A percentile compares a stretch with the other conserved stretches of the same genome.
These are phyloP conservation scores for Andrena haemorrhoa DNA, from an alignment of 2,888 invertebrate genomes.

Conservation along the genomic window DNA sequence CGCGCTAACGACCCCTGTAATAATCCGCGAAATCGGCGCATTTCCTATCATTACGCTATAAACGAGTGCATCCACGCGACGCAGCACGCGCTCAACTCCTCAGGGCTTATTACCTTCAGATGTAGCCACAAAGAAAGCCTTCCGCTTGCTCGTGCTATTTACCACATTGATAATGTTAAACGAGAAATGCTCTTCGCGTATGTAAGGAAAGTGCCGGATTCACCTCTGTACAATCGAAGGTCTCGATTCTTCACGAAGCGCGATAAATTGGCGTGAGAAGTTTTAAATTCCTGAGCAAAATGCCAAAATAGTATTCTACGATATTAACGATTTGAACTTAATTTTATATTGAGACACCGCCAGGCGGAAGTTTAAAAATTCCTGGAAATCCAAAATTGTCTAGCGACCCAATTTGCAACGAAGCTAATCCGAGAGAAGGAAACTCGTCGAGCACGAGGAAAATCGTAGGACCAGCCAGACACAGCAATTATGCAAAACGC, in stretches of 20 bases:
- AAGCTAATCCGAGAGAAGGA: too few relatives aligned
- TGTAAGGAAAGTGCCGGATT: background rate
- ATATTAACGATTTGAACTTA: too few relatives aligned
- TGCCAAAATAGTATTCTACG: too few relatives aligned
- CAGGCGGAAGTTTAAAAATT: too few relatives aligned
- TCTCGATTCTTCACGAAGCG: background rate
- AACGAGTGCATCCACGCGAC: constrained; percentile 8
- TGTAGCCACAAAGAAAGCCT: constrained; percentile 28
- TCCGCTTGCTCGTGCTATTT: constrained; percentile 24
- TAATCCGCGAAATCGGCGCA: constrained; percentile 70
- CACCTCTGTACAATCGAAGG: background rate
- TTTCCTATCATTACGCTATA: constrained; percentile 70
- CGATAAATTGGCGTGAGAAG: background rate
- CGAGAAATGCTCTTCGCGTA: constrained; percentile 29
- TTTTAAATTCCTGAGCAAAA: background rate
- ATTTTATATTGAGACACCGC: too few relatives aligned
- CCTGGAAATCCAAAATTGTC: too few relatives aligned
- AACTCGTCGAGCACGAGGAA: background rate
- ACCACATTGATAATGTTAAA: constrained; percentile 12
- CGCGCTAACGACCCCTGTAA: constrained; percentile 72
- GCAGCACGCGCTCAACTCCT: constrained; percentile 42
- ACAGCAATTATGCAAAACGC: constrained; percentile 25
- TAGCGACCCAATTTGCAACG: too few relatives aligned
- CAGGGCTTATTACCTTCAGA: constrained; percentile 46
- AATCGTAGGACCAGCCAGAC: background rate